Conservation (phyloP, 1,140 invertebrate genomes). For the Lithobius niger region DNA sequence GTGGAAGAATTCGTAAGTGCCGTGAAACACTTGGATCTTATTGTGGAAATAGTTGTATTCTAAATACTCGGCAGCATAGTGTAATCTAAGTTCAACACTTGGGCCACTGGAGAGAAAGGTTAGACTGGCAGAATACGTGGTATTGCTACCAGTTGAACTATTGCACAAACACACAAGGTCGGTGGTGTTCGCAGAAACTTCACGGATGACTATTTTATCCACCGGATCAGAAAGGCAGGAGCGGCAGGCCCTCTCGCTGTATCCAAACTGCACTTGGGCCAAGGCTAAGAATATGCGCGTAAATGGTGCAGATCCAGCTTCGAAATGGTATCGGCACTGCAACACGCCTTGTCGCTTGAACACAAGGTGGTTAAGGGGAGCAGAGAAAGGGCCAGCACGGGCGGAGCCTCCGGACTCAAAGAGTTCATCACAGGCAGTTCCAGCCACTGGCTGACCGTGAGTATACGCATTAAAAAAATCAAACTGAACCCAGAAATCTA, state of each 20-base stretch:
- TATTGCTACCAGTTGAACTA: not conserved
- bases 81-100: constrained; percentile 57
- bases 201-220: constrained; percentile 49
- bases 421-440: constrained; percentile 58
- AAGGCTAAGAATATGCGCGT: constrained; percentile 29
- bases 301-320: not conserved
- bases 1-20: constrained; percentile 72
- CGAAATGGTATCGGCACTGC: not conserved
- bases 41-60: not conserved
- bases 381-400: not conserved
- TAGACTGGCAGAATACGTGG: not conserved
- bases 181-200: not conserved
- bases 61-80: constrained; percentile 56
- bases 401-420: constrained; percentile 26
- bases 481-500: constrained; percentile 84
- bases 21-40: constrained; percentile 54
- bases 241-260: not conserved
- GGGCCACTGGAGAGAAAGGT: constrained; percentile 56
- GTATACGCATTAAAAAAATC: constrained; percentile 81
- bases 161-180: not conserved
- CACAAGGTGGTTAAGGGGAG: not conserved
- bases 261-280: constrained; percentile 47
- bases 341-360: not conserved
- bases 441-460: constrained; percentile 58
- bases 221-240: constrained; percentile 55